Base-by-base conservation (phyloP, 1,140 invertebrate species). In the Lutraria rhynchaena region DNA sequence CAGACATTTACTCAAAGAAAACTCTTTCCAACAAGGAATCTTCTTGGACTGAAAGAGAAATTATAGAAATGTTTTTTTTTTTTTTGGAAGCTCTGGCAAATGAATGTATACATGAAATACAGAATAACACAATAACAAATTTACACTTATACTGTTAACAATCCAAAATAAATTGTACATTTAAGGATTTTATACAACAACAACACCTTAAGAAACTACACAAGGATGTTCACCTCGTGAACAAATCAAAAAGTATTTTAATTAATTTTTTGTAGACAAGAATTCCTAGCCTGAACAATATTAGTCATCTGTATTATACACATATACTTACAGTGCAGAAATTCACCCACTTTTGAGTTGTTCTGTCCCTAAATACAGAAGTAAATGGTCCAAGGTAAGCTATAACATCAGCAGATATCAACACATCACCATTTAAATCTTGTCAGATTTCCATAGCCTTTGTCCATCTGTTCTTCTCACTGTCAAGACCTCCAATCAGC, bases 351-450 rank as follows among this genome's bases (percentile, higher is more conserved):
- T 94, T 93, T 19, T 93, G 90, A 22, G 97, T 95, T 91, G 96
- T 95, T 71, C 94, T 90, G 46, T 94, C 90, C 84, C 97, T 94
- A 94, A 94, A 98, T 85, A 95, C 94, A 70, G 95, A 95, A 15
- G 97, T 98, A 87, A 98, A 98, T 11, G 97, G 96, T 31, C 97
- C 98, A 37, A 98, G 93, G 91, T 98, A 99, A 3, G 97, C 96
- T 9, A 98, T 96, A 0, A 98, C 94, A 29, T 96, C 97, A 22
- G 97, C 95, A 13, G 96, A 96, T 41, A 98, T 95, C 77, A 98
- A 93, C 29, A 98, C 95, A 90, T 98, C 96, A 24, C 97, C 94
- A 57, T 98, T 95, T 53, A 98, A 95, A 89, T 94, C 93, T 53
- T 96, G 94, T 31, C 99, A 92, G 78, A 94, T 92, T n/a, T 93